Conservation (phyloP, 2,113 vertebrate species). For the Gracilinanus agilis region DNA sequence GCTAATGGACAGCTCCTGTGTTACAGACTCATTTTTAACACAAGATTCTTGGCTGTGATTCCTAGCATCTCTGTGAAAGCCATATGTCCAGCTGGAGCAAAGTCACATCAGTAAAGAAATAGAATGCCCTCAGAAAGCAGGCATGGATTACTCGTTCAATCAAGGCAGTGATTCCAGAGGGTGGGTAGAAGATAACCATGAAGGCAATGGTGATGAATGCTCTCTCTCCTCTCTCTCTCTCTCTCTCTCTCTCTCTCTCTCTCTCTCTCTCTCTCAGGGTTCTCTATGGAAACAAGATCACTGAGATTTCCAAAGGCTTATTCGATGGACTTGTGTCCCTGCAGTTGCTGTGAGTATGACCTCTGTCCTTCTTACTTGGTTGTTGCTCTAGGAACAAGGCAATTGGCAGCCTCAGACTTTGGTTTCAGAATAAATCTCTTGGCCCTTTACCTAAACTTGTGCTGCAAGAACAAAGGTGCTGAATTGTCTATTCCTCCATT, state of each 20-base stretch:
- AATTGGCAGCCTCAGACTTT: slow-evolving; percentile 52
- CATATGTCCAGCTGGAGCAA: slow-evolving; percentile 72
- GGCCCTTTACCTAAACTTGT: slow-evolving; percentile 21
- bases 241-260: slow-evolving; percentile 79
- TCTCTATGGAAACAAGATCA: slow-evolving; percentile 98
- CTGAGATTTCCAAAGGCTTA: slow-evolving; percentile 96
- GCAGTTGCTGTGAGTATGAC: slow-evolving; percentile 96
- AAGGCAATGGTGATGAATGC: not conserved
- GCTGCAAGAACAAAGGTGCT: not conserved
- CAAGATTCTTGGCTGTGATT: slow-evolving; percentile 76
- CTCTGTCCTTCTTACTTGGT: slow-evolving; percentile 57
- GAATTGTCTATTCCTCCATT: not conserved
- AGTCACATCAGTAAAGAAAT: slow-evolving; percentile 71
- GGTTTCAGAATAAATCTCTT: slow-evolving; percentile 20
- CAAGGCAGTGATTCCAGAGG: slow-evolving; percentile 63
- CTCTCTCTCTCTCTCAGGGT: slow-evolving; percentile 89
- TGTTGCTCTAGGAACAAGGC: slow-evolving; percentile 45
- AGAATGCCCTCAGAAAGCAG: slow-evolving; percentile 70
- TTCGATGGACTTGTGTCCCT: slow-evolving; percentile 98
- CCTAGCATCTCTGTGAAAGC: slow-evolving; percentile 79
- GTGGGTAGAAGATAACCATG: not conserved
- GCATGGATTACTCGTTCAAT: slow-evolving; percentile 78
- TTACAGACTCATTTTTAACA: slow-evolving; percentile 77
- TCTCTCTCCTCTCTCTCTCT: slow-evolving; percentile 78
- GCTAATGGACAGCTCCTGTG: slow-evolving; percentile 72